Conservation (phyloP, 2,113 vertebrate species). For the Callospermophilus lateralis region DNA sequence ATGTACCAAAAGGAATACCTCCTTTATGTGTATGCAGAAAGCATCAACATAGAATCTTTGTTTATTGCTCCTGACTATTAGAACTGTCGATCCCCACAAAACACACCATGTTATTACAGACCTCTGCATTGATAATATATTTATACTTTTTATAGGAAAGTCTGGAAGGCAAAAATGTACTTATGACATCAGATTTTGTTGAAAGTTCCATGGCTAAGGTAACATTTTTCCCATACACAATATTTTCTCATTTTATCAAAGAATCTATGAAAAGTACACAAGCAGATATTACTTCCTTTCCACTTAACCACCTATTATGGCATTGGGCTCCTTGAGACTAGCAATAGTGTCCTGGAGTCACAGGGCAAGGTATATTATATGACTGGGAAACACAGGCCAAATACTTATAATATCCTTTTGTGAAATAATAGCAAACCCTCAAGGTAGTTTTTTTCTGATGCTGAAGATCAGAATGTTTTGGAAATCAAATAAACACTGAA, state of each 20-base stretch:
- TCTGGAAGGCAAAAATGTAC: constrained; percentile 62
- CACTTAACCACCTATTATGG: constrained; percentile 67
- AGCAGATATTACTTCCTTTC: constrained; percentile 73
- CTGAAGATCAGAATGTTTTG: constrained; percentile 51
- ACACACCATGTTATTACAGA: background rate
- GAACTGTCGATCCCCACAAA: constrained; percentile 33
- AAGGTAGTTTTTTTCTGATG: constrained; percentile 64
- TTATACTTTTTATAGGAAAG: constrained; percentile 53
- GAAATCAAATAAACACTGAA: constrained; percentile 62
- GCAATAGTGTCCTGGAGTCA: background rate
- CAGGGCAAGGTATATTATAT: constrained; percentile 32
- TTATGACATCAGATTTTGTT: constrained; percentile 57
- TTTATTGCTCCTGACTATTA: constrained; percentile 56
- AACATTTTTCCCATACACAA: constrained; percentile 68
- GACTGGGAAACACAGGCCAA: constrained; percentile 69
- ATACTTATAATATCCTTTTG: constrained; percentile 70
- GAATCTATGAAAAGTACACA: constrained; percentile 53
- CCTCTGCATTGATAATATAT: constrained; percentile 24
- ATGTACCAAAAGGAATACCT: no score
- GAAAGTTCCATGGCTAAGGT: constrained; percentile 56
- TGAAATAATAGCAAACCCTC: constrained; percentile 40
- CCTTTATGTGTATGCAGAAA: no score
- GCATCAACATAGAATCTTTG: constrained; percentile 34
- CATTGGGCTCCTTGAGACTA: constrained; percentile 54
- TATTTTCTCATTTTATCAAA: constrained; percentile 73